Percentiles rank a stretch among this genome's conserved stretches.
These are phyloP conservation scores for Pteruthius melanotis DNA, from an alignment of 2,113 vertebrate genomes.

Conservation along the genomic window DNA sequence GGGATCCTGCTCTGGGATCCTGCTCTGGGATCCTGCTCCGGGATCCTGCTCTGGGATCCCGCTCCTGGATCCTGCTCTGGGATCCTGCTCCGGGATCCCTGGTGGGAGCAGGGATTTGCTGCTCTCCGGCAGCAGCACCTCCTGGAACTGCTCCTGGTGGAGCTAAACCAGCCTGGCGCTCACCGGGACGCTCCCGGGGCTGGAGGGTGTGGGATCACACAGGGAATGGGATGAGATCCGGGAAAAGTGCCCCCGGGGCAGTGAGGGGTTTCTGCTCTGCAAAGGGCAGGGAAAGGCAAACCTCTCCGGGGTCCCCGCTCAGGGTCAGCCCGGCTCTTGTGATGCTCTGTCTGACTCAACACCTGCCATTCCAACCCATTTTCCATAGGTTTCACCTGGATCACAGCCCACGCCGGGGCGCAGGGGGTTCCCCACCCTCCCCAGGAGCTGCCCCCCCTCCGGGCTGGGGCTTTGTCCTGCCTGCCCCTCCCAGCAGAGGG, in stretches of 20 bases:
- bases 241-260: neutral
- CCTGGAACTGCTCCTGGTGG: neutral
- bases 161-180: neutral
- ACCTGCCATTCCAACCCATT: neutral
- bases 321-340: neutral
- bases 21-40: no score
- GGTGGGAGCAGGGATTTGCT: neutral
- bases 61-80: no score
- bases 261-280: neutral
- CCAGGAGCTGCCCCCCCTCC: rapidly evolving
- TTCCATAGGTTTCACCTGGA: neutral
- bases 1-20: no score
- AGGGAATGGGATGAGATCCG: neutral
- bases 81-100: rapidly evolving
- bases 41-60: no score
- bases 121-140: neutral
- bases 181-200: rapidly evolving
- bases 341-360: neutral
- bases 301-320: rapidly evolving
- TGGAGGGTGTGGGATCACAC: neutral
- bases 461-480: neutral
- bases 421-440: neutral
- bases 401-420: rapidly evolving
- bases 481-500: rapidly evolving
- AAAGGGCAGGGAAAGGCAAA: no score